Percentiles rank a stretch among this genome's conserved stretches.
Evolutionary conservation across 1,140 invertebrate genomes (phyloP).

Genomic region (Eupeodes corollae): DNA sequence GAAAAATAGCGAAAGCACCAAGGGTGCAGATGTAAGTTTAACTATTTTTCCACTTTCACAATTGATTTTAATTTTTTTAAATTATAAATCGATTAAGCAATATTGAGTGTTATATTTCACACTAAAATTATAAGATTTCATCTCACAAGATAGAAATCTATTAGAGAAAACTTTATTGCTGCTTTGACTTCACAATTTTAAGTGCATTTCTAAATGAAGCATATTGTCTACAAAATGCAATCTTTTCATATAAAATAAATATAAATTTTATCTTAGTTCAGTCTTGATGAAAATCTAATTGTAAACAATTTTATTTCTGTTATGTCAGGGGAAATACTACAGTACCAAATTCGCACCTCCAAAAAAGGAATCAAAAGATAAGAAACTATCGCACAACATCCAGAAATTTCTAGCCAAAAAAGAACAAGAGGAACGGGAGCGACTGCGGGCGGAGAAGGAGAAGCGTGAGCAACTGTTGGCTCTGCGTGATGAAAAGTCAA

Average conservation of each 20-base stretch:
- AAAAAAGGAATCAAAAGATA: constrained; percentile 62
- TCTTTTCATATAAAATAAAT: constrained; percentile 2
- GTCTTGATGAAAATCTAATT: too few relatives aligned
- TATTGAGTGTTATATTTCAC: not conserved
- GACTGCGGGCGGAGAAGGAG: constrained; percentile 49
- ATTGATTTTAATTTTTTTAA: not conserved
- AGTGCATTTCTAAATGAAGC: not conserved
- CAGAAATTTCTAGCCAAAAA: constrained; percentile 70
- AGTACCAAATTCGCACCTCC: constrained; percentile 67
- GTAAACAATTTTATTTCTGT: not conserved
- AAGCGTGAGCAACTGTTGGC: constrained; percentile 56
- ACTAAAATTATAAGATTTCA: too few relatives aligned
- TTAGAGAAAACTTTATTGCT: not conserved
- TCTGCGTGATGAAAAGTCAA: constrained; percentile 60
- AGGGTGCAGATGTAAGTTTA: constrained; percentile 36
- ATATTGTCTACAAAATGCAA: not conserved
- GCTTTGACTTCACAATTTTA: not conserved
- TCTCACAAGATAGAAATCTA: too few relatives aligned
- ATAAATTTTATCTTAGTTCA: constrained; percentile 1
- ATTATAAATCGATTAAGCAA: not conserved
- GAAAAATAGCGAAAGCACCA: constrained; percentile 41
- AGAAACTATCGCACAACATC: constrained; percentile 59
- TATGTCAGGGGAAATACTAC: constrained; percentile 48
- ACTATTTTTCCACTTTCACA: not conserved
- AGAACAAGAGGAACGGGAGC: constrained; percentile 63